Percentiles rank a stretch among this genome's conserved stretches.
Conservation (phyloP, 2,888 invertebrate genomes). For the Idaea straminata region DNA sequence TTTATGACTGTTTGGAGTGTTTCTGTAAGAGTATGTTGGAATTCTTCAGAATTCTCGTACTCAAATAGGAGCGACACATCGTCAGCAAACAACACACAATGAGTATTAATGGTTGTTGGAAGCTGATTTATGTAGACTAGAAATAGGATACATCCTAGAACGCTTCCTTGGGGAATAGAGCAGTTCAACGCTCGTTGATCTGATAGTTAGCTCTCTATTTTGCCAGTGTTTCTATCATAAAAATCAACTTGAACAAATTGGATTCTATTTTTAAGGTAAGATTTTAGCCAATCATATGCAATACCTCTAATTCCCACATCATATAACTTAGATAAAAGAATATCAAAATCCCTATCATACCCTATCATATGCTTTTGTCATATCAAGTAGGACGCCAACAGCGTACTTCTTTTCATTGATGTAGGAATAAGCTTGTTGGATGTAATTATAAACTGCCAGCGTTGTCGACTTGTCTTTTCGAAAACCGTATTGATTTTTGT, state of each 20-base stretch:
- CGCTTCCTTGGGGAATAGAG: background rate
- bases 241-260: slow-evolving; percentile 1
- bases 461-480: too few species aligned
- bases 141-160: background rate
- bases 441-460: too few species aligned
- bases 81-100: too few species aligned
- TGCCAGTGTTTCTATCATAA: background rate
- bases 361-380: too few species aligned
- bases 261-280: background rate
- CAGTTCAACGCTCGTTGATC: background rate
- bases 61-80: background rate
- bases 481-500: too few species aligned
- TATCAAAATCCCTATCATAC: too few species aligned
- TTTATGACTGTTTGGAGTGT: too few species aligned
- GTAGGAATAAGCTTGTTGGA: too few species aligned
- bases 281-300: background rate
- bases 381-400: too few species aligned
- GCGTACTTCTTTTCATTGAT: too few species aligned
- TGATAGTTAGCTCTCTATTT: background rate
- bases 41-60: background rate
- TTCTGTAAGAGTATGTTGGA: background rate
- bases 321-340: too few species aligned
- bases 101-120: background rate
- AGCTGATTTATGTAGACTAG: background rate
- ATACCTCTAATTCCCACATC: background rate